Percentiles rank a stretch among this genome's conserved stretches.
These are phyloP conservation scores for Leptinotarsa lineolata DNA, from an alignment of 1,140 invertebrate genomes.

Conservation along the genomic window DNA sequence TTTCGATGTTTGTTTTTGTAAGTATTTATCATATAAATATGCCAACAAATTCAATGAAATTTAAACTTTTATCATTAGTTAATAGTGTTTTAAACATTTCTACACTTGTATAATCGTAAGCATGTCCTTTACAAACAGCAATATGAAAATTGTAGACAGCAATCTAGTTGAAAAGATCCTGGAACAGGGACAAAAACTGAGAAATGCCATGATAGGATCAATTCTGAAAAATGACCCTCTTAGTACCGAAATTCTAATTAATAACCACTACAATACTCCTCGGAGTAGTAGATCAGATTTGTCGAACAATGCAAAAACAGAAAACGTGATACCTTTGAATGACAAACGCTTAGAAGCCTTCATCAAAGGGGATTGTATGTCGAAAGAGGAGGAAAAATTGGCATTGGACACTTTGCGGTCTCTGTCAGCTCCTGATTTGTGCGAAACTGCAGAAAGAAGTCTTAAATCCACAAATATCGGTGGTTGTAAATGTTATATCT, in stretches of 20 bases:
- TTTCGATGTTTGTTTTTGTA: too few relatives aligned
- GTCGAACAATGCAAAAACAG: neutral
- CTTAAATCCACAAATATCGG: slow-evolving; percentile 34
- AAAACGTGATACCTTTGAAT: slow-evolving; percentile 26
- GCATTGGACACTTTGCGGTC: slow-evolving; percentile 51
- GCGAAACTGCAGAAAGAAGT: slow-evolving; percentile 40
- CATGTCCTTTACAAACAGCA: neutral
- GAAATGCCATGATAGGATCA: slow-evolving; percentile 50
- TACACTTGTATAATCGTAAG: neutral
- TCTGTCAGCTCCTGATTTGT: slow-evolving; percentile 48
- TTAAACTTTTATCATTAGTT: too few relatives aligned
- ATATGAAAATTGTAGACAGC: neutral
- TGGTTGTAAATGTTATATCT: slow-evolving; percentile 41
- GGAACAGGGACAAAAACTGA: slow-evolving; percentile 49
- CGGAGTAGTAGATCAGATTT: slow-evolving; percentile 26
- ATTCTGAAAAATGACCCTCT: slow-evolving; percentile 51
- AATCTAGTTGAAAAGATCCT: slow-evolving; percentile 48
- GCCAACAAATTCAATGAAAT: too few relatives aligned
- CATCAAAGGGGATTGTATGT: slow-evolving; percentile 50
- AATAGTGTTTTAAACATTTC: too few relatives aligned
- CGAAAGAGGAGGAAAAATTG: slow-evolving; percentile 46
- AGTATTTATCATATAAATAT: too few relatives aligned
- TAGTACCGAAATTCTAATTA: slow-evolving; percentile 40
- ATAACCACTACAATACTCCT: slow-evolving; percentile 31
- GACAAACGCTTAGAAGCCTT: slow-evolving; percentile 41